phyloP scores from a whole-genome alignment of 2,888 invertebrate genomes.

The Helobdella robusta region DNA sequence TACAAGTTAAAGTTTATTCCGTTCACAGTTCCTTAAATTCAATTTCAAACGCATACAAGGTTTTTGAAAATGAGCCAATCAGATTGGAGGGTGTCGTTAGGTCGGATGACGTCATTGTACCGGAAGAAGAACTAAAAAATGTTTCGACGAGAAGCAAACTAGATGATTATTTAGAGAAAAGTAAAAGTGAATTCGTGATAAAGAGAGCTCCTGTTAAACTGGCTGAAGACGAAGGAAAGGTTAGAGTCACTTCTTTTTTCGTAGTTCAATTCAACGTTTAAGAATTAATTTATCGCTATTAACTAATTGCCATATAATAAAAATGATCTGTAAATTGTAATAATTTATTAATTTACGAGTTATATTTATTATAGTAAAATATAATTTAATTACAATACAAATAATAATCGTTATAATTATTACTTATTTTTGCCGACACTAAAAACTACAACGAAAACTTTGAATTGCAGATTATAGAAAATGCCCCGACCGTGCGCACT shows the following conservation, averaged over 20 bases:
- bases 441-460: no score
- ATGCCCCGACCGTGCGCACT: conserved; percentile 22
- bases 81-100: conserved; percentile 29
- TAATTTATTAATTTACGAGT: neutral
- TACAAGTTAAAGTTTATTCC: no score
- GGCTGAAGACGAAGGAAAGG: conserved; percentile 26
- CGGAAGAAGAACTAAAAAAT: conserved; percentile 11
- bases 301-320: neutral
- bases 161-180: conserved; percentile 16
- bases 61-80: conserved; percentile 31
- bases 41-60: conserved; percentile 12
- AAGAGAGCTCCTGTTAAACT: conserved; percentile 14
- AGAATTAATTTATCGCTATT: neutral
- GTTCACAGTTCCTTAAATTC: neutral
- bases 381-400: no score
- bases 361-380: neutral
- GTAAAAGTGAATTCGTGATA: conserved; percentile 8
- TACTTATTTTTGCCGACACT: no score
- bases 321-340: neutral
- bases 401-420: no score
- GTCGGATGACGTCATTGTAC: conserved; percentile 12
- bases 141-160: conserved; percentile 9
- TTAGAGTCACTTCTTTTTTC: no score
- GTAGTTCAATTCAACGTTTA: no score
- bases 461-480: conserved; percentile 28